phyloP scores from a whole-genome alignment of 2,113 vertebrate genomes.

The Gopherus flavomarginatus region DNA sequence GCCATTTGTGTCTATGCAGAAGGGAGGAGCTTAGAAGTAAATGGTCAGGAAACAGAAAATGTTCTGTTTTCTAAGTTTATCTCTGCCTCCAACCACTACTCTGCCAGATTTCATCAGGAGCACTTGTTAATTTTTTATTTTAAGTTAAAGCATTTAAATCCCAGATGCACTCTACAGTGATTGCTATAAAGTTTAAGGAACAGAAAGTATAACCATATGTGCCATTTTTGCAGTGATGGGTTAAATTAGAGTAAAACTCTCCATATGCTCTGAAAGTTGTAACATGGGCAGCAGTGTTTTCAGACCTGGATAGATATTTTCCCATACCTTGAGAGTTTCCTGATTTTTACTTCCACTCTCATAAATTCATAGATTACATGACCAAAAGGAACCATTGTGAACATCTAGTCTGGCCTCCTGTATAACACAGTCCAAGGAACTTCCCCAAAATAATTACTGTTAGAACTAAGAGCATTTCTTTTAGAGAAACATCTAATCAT shows the following conservation, averaged over 20 bases:
- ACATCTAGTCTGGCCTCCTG: neutral
- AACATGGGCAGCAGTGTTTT: slow-evolving; percentile 60
- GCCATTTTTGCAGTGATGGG: slow-evolving; percentile 59
- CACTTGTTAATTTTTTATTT: neutral
- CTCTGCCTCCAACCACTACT: slow-evolving; percentile 53
- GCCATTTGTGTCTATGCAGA: slow-evolving; percentile 42
- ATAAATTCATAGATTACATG: neutral
- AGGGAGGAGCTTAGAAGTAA: slow-evolving; percentile 21
- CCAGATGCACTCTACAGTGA: slow-evolving; percentile 67
- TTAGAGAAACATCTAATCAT: neutral
- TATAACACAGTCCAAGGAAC: neutral
- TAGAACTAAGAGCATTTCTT: too few relatives aligned
- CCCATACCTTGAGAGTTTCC: neutral
- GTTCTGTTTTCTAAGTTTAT: slow-evolving; percentile 58
- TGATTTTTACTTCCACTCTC: neutral
- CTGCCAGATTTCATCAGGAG: slow-evolving; percentile 68
- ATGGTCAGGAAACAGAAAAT: slow-evolving; percentile 61
- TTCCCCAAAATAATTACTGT: neutral
- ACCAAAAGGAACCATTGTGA: neutral
- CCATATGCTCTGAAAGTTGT: slow-evolving; percentile 52
- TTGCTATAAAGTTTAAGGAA: slow-evolving; percentile 66
- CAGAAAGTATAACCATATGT: slow-evolving; percentile 70
- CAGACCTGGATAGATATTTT: neutral
- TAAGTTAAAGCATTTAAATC: slow-evolving; percentile 51
- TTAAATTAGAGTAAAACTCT: slow-evolving; percentile 57